A percentile compares a stretch with the other conserved stretches of the same genome.
phyloP scores from a whole-genome alignment of 2,888 invertebrate genomes.

The Acleris literana region DNA sequence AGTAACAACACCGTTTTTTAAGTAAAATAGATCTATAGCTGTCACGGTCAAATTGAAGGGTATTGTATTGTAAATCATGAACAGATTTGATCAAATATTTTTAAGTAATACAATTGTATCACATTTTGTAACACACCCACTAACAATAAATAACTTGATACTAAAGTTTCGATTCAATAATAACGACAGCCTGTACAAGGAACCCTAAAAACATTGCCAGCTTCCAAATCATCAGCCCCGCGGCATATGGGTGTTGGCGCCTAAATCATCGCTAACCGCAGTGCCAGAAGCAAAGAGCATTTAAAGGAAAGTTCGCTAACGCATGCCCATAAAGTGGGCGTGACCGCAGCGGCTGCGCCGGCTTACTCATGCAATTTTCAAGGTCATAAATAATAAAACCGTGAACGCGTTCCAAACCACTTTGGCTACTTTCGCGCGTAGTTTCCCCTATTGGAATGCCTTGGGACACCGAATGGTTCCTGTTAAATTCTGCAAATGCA shows the following conservation, averaged over 20 bases:
- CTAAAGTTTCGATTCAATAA: too few relatives aligned
- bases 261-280: conserved; percentile 38
- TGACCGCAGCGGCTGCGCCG: conserved; percentile 77
- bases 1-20: too few relatives aligned
- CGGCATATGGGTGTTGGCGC: neutral
- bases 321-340: conserved; percentile 77
- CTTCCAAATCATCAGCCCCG: neutral
- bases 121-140: too few relatives aligned
- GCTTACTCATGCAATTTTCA: conserved; percentile 81
- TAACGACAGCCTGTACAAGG: too few relatives aligned
- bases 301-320: conserved; percentile 71
- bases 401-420: conserved; percentile 78
- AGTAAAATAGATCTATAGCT: too few relatives aligned
- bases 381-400: conserved; percentile 82
- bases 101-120: too few relatives aligned
- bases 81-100: too few relatives aligned
- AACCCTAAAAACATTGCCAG: neutral
- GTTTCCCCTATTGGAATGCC: conserved; percentile 69
- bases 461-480: conserved; percentile 51
- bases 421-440: conserved; percentile 74
- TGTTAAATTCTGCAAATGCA: conserved; percentile 2
- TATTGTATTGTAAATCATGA: too few relatives aligned
- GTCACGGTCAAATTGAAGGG: too few relatives aligned
- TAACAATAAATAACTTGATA: too few relatives aligned
- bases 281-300: conserved; percentile 68